Conservation (phyloP, 2,113 vertebrate genomes). For the Megaceryle maxima region DNA sequence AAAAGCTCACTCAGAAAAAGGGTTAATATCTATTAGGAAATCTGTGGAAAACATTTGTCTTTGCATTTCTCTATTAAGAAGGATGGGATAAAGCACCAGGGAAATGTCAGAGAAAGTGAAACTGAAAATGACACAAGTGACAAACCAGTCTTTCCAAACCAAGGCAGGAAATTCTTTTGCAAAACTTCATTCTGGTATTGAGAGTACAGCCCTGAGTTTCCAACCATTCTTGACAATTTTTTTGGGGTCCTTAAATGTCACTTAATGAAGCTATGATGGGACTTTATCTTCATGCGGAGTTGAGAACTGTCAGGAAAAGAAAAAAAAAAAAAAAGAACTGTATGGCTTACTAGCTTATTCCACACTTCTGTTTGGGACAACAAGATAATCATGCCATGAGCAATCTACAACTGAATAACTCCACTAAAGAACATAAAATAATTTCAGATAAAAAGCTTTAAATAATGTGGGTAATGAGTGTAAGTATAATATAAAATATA, state of each 20-base stretch:
- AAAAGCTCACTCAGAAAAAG: neutral
- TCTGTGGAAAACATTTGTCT: neutral
- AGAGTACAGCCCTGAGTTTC: neutral
- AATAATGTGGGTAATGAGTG: neutral
- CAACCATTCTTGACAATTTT: neutral
- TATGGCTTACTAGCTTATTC: conserved; percentile 44
- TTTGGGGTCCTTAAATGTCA: conserved; percentile 16
- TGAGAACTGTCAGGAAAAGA: conserved; percentile 33
- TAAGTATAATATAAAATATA: neutral
- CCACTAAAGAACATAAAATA: neutral
- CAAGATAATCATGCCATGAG: neutral
- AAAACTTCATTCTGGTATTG: neutral
- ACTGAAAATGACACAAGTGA: neutral
- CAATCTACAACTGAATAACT: neutral
- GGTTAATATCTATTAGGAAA: neutral
- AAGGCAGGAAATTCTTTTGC: neutral
- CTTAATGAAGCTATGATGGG: neutral
- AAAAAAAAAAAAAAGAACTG: conserved; percentile 17
- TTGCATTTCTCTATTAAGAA: neutral
- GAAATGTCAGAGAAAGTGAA: neutral
- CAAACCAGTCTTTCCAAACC: neutral
- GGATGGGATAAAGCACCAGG: neutral
- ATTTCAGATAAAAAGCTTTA: neutral
- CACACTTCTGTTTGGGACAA: neutral
- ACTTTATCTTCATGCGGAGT: neutral